Percentiles rank a stretch among this genome's conserved stretches.
These are phyloP conservation scores for Cyclargus thomasi DNA, from an alignment of 1,140 invertebrate genomes.

Conservation along the genomic window DNA sequence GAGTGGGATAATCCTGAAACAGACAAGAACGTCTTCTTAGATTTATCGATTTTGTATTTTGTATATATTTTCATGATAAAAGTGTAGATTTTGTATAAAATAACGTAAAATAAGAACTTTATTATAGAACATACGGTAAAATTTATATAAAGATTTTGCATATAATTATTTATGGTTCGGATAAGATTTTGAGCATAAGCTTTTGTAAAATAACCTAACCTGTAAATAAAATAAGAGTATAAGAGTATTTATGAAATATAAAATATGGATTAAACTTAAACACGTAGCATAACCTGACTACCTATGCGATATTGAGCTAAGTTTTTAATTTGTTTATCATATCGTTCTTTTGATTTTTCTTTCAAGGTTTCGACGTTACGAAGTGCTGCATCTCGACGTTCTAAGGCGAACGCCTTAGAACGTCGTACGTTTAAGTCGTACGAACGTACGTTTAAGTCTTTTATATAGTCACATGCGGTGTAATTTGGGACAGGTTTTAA, in stretches of 20 bases:
- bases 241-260: no score
- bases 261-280: no score
- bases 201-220: slow-evolving; percentile 4
- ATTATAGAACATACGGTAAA: slow-evolving; percentile 30
- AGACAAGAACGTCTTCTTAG: slow-evolving; percentile 18
- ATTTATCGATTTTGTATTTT: slow-evolving; percentile 12
- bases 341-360: slow-evolving; percentile 41
- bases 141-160: slow-evolving; percentile 31
- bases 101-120: slow-evolving; percentile 26
- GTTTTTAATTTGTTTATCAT: slow-evolving; percentile 41
- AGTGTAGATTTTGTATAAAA: slow-evolving; percentile 30
- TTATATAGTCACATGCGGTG: slow-evolving; percentile 37
- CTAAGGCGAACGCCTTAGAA: no score
- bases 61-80: slow-evolving; percentile 20
- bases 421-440: no score
- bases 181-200: background rate
- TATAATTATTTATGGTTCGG: background rate
- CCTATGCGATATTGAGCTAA: slow-evolving; percentile 31
- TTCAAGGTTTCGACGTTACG: slow-evolving; percentile 39
- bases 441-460: slow-evolving; percentile 41
- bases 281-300: slow-evolving; percentile 35
- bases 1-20: slow-evolving; percentile 21
- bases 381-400: slow-evolving; percentile 31
- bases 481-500: slow-evolving; percentile 34
- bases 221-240: slow-evolving; percentile 21